Conservation (phyloP, 2,113 vertebrate genomes). For the Meles meles region DNA sequence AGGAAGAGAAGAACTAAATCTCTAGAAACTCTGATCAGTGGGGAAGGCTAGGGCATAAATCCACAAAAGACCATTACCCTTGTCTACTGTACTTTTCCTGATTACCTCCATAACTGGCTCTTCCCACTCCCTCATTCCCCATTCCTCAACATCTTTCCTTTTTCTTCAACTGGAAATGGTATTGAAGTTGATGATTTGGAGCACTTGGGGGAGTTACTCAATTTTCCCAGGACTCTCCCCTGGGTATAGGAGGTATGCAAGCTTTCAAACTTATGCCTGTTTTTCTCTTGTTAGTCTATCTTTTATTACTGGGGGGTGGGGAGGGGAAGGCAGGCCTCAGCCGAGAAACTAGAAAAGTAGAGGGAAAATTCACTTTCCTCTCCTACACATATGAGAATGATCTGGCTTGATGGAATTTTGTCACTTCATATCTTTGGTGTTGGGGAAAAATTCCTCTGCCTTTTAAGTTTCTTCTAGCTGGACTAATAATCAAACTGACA, state of each 20-base stretch:
- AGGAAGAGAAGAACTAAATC: neutral
- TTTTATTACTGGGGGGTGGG: neutral
- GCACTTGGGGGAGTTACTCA: neutral
- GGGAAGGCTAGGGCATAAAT: too few species aligned
- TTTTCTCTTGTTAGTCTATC: neutral
- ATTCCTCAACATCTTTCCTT: neutral
- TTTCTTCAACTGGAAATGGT: neutral
- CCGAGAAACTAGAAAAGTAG: neutral
- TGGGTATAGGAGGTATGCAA: neutral
- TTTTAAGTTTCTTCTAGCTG: neutral
- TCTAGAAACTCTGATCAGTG: neutral
- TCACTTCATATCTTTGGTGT: neutral
- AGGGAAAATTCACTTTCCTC: neutral
- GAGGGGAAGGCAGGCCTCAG: neutral
- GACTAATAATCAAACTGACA: neutral
- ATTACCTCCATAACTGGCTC: neutral
- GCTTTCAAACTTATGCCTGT: neutral
- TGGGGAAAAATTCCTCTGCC: neutral
- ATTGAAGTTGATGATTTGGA: neutral
- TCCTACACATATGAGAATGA: rapidly evolving
- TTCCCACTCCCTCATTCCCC: neutral
- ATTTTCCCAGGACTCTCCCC: neutral
- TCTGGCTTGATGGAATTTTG: rapidly evolving
- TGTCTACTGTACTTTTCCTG: neutral
- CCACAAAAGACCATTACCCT: neutral